Percentiles rank a stretch among this genome's conserved stretches.
Evolutionary conservation across 2,113 vertebrate genomes (phyloP).

Genomic region (Periophthalmodon schlosseri): DNA sequence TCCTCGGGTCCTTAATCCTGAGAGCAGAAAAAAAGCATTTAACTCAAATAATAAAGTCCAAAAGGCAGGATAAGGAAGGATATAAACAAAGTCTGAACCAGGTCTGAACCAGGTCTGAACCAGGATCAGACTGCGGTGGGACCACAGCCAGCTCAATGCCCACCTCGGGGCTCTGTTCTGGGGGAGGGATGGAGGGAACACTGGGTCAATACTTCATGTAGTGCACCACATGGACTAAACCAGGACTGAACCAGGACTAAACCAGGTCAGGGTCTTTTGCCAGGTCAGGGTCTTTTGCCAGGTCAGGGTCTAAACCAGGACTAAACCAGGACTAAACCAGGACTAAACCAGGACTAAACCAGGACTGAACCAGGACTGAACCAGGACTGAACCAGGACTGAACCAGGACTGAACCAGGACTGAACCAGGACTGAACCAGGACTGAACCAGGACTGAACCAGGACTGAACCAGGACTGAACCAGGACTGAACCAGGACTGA

Average conservation of each 20-base stretch:
- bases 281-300: too few species aligned
- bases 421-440: not conserved
- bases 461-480: not conserved
- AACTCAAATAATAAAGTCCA: not conserved
- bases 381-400: not conserved
- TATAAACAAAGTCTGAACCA: not conserved
- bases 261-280: too few species aligned
- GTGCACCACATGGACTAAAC: too few species aligned
- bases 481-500: not conserved
- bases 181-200: too few species aligned
- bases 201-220: too few species aligned
- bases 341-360: not conserved
- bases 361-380: not conserved
- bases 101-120: not conserved
- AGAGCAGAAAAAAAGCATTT: conserved; percentile 3
- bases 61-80: too few species aligned
- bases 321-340: not conserved
- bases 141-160: too few species aligned
- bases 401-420: not conserved
- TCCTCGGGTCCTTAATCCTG: conserved; percentile 38
- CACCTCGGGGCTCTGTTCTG: too few species aligned
- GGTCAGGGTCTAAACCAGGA: not conserved
- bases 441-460: not conserved
- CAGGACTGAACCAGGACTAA: not conserved
- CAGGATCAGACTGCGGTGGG: not conserved